These are phyloP conservation scores for Chaenocephalus aceratus DNA, from an alignment of 2,113 vertebrate genomes.

Conservation along the genomic window DNA sequence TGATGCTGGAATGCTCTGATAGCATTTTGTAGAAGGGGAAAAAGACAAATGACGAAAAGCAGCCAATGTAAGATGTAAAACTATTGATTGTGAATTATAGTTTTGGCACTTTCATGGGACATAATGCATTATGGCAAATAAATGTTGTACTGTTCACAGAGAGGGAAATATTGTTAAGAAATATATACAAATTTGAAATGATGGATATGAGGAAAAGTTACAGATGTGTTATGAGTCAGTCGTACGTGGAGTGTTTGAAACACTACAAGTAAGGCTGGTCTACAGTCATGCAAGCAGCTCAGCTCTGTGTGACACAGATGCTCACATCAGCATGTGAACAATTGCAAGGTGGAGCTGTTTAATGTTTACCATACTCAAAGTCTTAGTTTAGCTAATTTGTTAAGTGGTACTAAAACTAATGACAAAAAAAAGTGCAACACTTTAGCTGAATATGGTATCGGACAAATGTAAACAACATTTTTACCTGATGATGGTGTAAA, in stretches of 20 bases:
- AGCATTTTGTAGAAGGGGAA: conserved; percentile 36
- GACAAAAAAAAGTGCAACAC: not conserved
- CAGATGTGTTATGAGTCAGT: too few relatives aligned
- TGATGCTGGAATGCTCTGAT: conserved; percentile 52
- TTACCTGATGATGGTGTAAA: not conserved
- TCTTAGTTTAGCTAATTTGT: not conserved
- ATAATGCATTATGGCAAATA: conserved; percentile 26
- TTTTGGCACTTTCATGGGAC: conserved; percentile 13
- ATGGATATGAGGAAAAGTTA: not conserved
- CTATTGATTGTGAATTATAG: not conserved
- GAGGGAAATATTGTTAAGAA: not conserved
- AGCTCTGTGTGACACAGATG: not conserved
- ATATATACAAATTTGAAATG: not conserved
- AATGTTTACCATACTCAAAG: not conserved
- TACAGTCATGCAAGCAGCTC: not conserved
- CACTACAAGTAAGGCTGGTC: not conserved
- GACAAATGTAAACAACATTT: not conserved
- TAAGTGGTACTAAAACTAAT: not conserved
- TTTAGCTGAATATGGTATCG: not conserved
- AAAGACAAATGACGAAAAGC: conserved; percentile 37
- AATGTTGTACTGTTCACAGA: not conserved
- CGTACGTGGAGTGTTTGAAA: too few relatives aligned
- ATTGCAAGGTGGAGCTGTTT: not conserved
- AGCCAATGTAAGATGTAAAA: conserved; percentile 22
- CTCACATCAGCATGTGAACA: not conserved